phyloP scores from a whole-genome alignment of 2,797 vertebrate species.

The Vespertilio murinus region DNA sequence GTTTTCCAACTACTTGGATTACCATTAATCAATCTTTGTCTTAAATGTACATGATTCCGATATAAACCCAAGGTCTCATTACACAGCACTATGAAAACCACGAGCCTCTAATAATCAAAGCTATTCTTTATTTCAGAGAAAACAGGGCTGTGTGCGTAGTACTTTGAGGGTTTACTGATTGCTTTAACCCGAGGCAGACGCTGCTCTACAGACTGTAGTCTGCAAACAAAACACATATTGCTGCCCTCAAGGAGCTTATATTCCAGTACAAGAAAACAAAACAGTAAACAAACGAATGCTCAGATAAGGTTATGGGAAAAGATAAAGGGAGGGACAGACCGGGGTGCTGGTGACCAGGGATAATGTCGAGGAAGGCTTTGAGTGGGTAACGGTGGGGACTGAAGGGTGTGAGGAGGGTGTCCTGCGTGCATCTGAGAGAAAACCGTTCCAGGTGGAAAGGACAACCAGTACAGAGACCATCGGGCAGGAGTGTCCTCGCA shows the following conservation, averaged over 20 bases:
- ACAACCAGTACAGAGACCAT: neutral
- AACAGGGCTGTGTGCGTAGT: conserved; percentile 13
- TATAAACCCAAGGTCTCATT: conserved; percentile 11
- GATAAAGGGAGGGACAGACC: neutral
- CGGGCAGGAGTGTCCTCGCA: neutral
- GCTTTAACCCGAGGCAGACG: conserved; percentile 4
- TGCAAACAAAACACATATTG: conserved; percentile 3
- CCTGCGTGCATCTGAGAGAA: neutral
- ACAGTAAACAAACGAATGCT: neutral
- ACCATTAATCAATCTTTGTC: conserved; percentile 21
- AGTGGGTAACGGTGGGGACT: neutral
- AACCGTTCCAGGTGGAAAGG: neutral
- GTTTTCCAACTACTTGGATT: conserved; percentile 25
- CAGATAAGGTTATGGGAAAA: neutral
- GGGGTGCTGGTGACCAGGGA: neutral
- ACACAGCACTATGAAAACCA: conserved; percentile 47
- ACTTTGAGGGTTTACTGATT: conserved; percentile 11
- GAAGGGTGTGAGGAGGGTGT: neutral
- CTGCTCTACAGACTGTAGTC: neutral
- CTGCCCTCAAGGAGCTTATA: neutral
- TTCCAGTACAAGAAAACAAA: neutral
- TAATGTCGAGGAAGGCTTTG: neutral
- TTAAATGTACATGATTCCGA: conserved; percentile 19
- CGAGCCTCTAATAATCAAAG: conserved; percentile 35
- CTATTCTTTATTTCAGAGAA: conserved; percentile 46